Base-by-base conservation (phyloP, 2,888 invertebrate species). In the Mallateleia sp. region DNA sequence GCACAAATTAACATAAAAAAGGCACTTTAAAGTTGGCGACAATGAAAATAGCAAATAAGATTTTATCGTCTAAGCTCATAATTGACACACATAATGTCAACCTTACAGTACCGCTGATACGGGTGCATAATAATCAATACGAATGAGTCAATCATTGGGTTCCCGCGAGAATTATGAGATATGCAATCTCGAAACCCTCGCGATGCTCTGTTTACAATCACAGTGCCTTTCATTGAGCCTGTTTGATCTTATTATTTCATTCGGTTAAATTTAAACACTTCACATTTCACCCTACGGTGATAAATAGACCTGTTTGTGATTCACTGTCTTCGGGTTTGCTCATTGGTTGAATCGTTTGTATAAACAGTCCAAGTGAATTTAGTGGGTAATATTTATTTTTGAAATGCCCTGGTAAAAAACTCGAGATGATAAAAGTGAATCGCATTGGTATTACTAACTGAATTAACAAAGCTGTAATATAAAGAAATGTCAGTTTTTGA, bases 211-310 rank as follows among this genome's bases (percentile, higher is more conserved):
- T 93, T 93, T 94, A 91, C 91, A 77, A 71, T 89, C 88, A 88
- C 89, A 71, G 77, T 92, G 90, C 91, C 92, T 92, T 92, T 93
- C 92, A 92, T 90, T 92, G 88, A 77, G 87, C 88, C 89, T 93
- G 92, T 94, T 94, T 94, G 94, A 94, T 94, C 94, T 94, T 93
- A 94, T 94, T 94, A 94, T 94, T 93, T 94, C 93, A 93, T 93
- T 93, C 92, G 91, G 92, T 91, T 89, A 93, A 94, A 94, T 94
- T 94, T 94, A 94, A 94, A 94, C 93, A 94, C 93, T 93, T 90
- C 88, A 90, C 80, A 77, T 85, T 64, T 50, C 81, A 87, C 83
- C 83, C 87, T 77, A 77, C 79, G 52, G 72, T 69, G 75, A 60
- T 66, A 78, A 83, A 82, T 74, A 66, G 67, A 58, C 67, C 45